Conservation (phyloP, 2,888 invertebrate species). For the Hylaea fasciaria region DNA sequence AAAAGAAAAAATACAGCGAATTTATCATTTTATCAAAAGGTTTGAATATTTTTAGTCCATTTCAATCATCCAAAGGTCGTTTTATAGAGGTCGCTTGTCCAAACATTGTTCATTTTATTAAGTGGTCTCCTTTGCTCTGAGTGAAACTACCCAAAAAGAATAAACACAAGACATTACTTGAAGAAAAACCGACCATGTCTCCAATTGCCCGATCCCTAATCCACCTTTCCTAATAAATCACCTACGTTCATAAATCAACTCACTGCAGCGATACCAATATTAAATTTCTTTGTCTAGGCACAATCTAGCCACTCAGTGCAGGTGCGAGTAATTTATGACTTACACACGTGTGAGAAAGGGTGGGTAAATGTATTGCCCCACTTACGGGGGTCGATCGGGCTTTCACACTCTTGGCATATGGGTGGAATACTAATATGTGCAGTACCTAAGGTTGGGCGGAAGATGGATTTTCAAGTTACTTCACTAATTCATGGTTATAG, state of each 20-base stretch:
- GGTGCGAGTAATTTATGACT: slow-evolving; percentile 77
- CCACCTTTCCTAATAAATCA: slow-evolving; percentile 1
- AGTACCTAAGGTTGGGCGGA: slow-evolving; percentile 18
- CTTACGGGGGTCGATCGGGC: slow-evolving; percentile 67
- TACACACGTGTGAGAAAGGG: slow-evolving; percentile 71
- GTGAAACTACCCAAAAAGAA: no score
- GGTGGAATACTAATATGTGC: slow-evolving; percentile 21
- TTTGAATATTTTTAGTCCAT: no score
- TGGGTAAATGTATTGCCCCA: slow-evolving; percentile 73
- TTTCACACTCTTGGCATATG: slow-evolving; percentile 58
- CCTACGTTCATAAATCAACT: slow-evolving; percentile 60
- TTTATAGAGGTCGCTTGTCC: no score
- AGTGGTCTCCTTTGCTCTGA: no score
- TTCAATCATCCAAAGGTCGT: no score
- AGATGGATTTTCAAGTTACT: neutral
- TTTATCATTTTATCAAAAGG: no score
- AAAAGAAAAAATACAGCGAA: no score
- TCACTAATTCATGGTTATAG: no score
- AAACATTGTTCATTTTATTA: no score
- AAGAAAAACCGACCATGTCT: no score
- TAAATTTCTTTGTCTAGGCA: slow-evolving; percentile 75
- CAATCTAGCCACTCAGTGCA: slow-evolving; percentile 72
- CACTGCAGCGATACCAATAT: slow-evolving; percentile 60
- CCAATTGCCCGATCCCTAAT: no score
- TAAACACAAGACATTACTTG: no score